phyloP scores from a whole-genome alignment of 2,113 vertebrate genomes.

The Alaudala cheleensis region DNA sequence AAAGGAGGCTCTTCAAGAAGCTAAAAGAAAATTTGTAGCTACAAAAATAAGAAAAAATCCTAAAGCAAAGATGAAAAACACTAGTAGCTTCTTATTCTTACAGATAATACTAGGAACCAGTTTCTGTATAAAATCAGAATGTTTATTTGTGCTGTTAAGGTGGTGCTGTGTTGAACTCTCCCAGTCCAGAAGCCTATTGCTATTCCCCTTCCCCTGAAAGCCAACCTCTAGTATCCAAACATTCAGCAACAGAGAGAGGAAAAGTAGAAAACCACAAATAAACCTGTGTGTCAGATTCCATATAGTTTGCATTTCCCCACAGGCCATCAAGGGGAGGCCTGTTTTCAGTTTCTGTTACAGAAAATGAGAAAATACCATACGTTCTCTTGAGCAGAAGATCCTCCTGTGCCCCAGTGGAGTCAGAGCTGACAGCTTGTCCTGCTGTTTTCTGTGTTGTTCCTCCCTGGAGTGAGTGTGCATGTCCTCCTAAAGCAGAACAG shows the following conservation, averaged over 20 bases:
- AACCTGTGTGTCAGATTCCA: neutral
- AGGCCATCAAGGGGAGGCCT: neutral
- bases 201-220: neutral
- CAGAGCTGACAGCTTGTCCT: constrained; percentile 4
- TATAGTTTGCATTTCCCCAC: neutral
- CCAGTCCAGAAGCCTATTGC: neutral
- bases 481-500: constrained; percentile 12
- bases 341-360: neutral
- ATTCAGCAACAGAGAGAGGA: neutral
- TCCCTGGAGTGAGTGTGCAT: neutral
- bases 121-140: neutral
- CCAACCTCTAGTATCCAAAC: neutral
- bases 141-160: neutral
- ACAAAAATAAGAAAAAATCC: neutral
- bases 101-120: neutral
- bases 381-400: neutral
- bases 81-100: neutral
- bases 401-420: neutral
- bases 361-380: neutral
- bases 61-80: neutral
- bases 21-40: neutral
- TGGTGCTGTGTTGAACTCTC: neutral
- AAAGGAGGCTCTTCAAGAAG: neutral
- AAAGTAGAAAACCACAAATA: neutral
- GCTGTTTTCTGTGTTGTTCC: neutral